Base-by-base conservation (phyloP, 1,140 invertebrate genomes). In the Pseudomyrmex dendroicus region DNA sequence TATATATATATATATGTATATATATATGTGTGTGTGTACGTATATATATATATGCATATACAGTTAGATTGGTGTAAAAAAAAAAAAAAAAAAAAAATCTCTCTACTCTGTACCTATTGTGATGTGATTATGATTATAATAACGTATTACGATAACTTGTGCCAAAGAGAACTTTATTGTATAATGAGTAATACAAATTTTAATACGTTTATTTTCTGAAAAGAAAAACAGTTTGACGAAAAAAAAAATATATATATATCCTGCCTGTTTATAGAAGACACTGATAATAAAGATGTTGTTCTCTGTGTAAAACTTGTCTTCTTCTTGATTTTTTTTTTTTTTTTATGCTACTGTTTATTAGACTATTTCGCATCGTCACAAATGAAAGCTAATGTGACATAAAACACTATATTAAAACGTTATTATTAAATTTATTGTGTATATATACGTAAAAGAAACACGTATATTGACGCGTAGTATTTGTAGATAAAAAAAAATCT, bases 201-300 rank as follows among this genome's bases (percentile, higher is more conserved):
- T 52, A 86, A 87, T 20, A 70, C 25, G 54, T 80, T 87, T 87
- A 84, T 87, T 87, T 87, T 73, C 67, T 73, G 25, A 84, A 7
- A 35, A 35, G 35, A 35, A 35, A 56, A 67, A 63, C 1, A 54
- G 54, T 73, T 73, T 76, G 72, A 73, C 72, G 20, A 20, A 20
- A 20, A 20, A 20, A 20, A 20, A 20, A 25, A 25, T 3, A 25
- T 25, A 25, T 25, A 25, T 35, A 35, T 35, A 61, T 88, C 84
- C 82, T 22, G 57, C 72, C 83, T 72, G 57, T 90, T 82, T 78
- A 68, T 87, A 87, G 70, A 57, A 76, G 68, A 67, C 44, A 64
- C 9, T 84, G 67, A 67, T 74, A 89, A 90, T 89, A 90, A 90
- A 89, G 64, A 72, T 83, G 84, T 88, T 83, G 73, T 83, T 88